Evolutionary conservation across 2,797 vertebrate genomes (phyloP).

Genomic region (Notoglanidium macrostoma): DNA sequence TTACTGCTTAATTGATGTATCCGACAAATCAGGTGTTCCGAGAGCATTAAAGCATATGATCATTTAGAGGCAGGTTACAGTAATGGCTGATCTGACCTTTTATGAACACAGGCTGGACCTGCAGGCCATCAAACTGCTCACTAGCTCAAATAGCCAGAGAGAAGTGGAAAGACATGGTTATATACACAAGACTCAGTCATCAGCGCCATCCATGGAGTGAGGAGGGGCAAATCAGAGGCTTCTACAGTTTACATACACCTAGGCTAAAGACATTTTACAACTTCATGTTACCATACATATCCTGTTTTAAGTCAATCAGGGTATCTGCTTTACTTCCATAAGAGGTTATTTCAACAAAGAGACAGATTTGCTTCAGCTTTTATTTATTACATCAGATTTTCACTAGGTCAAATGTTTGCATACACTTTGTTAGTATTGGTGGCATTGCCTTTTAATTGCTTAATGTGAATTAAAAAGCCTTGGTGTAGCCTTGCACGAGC

Average conservation of each 20-base stretch:
- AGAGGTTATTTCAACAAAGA: background rate
- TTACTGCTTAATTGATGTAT: constrained; percentile 58
- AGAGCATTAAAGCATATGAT: constrained; percentile 61
- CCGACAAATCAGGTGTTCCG: constrained; percentile 64
- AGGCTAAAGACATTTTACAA: background rate
- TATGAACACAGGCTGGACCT: constrained; percentile 63
- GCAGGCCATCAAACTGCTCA: constrained; percentile 57
- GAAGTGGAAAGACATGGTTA: constrained; percentile 49
- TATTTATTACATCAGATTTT: background rate
- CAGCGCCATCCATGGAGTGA: constrained; percentile 9
- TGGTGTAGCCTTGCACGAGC: background rate
- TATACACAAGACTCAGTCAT: constrained; percentile 41
- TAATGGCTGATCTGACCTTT: constrained; percentile 78
- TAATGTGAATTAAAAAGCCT: background rate
- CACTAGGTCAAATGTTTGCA: background rate
- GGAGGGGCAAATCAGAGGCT: constrained; percentile 3
- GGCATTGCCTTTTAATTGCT: background rate
- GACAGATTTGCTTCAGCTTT: background rate
- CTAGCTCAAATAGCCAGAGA: constrained; percentile 54
- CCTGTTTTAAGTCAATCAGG: background rate
- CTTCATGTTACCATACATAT: background rate
- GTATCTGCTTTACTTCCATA: background rate
- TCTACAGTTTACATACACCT: background rate
- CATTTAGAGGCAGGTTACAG: constrained; percentile 67
- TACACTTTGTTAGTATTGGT: background rate